Conservation (phyloP, 2,113 vertebrate genomes). For the Syngnathus floridae region DNA sequence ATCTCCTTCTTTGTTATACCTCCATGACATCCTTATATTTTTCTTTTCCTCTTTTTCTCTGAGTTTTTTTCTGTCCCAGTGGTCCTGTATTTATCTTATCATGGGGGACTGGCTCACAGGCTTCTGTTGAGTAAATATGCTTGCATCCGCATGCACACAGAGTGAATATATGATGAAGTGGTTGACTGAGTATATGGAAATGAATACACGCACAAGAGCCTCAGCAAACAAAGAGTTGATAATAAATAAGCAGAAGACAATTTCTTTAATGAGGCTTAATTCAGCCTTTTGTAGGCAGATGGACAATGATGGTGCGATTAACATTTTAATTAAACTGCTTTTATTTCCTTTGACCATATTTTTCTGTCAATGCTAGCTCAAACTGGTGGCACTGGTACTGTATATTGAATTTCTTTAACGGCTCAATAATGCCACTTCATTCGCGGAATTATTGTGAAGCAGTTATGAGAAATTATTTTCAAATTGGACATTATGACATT, state of each 20-base stretch:
- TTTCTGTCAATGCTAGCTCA: slow-evolving; percentile 42
- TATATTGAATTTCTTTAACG: slow-evolving; percentile 12
- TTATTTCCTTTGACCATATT: slow-evolving; percentile 40
- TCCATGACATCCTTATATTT: slow-evolving; percentile 15
- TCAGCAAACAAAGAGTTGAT: slow-evolving; percentile 50
- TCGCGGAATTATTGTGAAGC: slow-evolving; percentile 11
- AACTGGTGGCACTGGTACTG: slow-evolving; percentile 12
- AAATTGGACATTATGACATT: neutral
- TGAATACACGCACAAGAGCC: slow-evolving; percentile 20
- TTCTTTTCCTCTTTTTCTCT: neutral
- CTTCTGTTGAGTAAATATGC: slow-evolving; percentile 59
- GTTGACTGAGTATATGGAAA: slow-evolving; percentile 15
- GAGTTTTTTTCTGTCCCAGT: slow-evolving; percentile 31
- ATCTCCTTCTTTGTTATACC: slow-evolving; percentile 21
- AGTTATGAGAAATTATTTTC: slow-evolving; percentile 3
- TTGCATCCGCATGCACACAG: slow-evolving; percentile 24
- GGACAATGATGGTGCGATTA: slow-evolving; percentile 33
- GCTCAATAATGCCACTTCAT: slow-evolving; percentile 11
- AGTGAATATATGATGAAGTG: slow-evolving; percentile 49
- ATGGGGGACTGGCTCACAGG: slow-evolving; percentile 14
- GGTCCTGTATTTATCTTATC: slow-evolving; percentile 49
- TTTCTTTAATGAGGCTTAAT: slow-evolving; percentile 32
- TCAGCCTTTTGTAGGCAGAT: slow-evolving; percentile 38
- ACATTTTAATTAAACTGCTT: slow-evolving; percentile 64
- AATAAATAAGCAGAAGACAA: slow-evolving; percentile 48